Evolutionary conservation across 1,140 invertebrate species (phyloP).

Genomic region (Heliconius hewitsoni): DNA sequence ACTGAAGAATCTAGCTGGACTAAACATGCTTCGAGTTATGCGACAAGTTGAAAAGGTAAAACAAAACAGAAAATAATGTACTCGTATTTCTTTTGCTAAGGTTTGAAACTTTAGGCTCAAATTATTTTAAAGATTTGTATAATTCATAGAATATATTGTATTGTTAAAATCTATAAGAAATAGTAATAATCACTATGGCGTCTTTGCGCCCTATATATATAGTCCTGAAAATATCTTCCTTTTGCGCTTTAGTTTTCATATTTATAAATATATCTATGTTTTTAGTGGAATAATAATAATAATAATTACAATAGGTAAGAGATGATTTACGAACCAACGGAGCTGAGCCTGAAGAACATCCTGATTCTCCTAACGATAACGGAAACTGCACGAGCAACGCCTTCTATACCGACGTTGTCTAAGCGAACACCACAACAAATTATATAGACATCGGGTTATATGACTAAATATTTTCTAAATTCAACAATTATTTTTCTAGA

Average conservation of each 20-base stretch:
- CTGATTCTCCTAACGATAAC: constrained; percentile 75
- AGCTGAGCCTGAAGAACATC: constrained; percentile 74
- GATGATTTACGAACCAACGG: constrained; percentile 78
- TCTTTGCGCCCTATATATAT: too few relatives aligned
- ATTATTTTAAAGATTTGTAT: too few relatives aligned
- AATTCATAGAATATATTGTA: too few relatives aligned
- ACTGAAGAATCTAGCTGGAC: constrained; percentile 88
- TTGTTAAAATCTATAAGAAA: too few relatives aligned
- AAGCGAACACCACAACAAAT: constrained; percentile 38
- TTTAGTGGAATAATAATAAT: neutral
- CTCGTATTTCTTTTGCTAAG: too few relatives aligned
- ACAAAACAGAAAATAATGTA: neutral
- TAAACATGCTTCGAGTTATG: constrained; percentile 89
- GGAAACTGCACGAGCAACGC: constrained; percentile 80
- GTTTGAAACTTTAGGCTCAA: too few relatives aligned
- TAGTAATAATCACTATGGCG: neutral
- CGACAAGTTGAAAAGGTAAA: constrained; percentile 87
- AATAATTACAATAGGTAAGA: constrained; percentile 55
- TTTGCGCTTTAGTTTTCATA: too few relatives aligned
- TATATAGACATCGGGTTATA: neutral
- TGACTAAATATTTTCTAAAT: neutral
- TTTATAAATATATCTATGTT: too few relatives aligned
- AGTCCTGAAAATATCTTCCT: too few relatives aligned
- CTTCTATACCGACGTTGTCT: constrained; percentile 68
- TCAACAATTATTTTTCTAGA: neutral